Conservation (phyloP, 2,113 vertebrate genomes). For the Lynx canadensis region DNA sequence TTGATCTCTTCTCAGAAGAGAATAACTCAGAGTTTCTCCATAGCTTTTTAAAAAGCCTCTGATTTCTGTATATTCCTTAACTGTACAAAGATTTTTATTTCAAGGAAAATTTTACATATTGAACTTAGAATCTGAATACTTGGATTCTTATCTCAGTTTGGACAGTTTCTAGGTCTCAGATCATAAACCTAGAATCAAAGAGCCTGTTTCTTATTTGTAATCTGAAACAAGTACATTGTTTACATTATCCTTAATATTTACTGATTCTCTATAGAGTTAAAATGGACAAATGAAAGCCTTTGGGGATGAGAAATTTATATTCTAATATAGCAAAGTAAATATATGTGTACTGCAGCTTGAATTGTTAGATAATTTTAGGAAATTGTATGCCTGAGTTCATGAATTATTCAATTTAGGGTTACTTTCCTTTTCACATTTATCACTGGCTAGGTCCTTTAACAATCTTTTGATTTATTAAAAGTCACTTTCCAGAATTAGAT, state of each 20-base stretch:
- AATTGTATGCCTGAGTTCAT: slow-evolving; percentile 7
- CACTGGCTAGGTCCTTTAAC: background rate
- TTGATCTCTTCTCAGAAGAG: background rate
- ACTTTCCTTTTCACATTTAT: slow-evolving; percentile 48
- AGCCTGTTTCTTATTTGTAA: background rate
- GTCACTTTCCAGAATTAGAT: slow-evolving; percentile 43
- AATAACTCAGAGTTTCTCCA: background rate
- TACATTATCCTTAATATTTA: slow-evolving; percentile 27
- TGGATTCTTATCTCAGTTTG: background rate
- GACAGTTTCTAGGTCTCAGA: background rate
- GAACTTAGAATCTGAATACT: background rate
- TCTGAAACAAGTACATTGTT: background rate
- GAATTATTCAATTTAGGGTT: slow-evolving; percentile 49
- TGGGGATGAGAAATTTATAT: slow-evolving; percentile 2
- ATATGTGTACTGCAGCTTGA: background rate
- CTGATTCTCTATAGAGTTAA: background rate
- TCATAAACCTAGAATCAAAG: background rate
- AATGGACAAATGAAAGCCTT: background rate
- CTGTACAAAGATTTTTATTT: background rate
- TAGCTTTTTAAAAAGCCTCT: background rate
- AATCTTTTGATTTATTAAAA: slow-evolving; percentile 66
- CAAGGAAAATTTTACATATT: background rate
- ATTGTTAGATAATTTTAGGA: slow-evolving; percentile 22
- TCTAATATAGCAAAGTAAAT: slow-evolving; percentile 10
- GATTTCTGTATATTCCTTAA: background rate